Evolutionary conservation across 1,140 invertebrate genomes (phyloP), one percentile per base, ranked within the genome.

Genomic region (Anoplolepis gracilipes): DNA sequence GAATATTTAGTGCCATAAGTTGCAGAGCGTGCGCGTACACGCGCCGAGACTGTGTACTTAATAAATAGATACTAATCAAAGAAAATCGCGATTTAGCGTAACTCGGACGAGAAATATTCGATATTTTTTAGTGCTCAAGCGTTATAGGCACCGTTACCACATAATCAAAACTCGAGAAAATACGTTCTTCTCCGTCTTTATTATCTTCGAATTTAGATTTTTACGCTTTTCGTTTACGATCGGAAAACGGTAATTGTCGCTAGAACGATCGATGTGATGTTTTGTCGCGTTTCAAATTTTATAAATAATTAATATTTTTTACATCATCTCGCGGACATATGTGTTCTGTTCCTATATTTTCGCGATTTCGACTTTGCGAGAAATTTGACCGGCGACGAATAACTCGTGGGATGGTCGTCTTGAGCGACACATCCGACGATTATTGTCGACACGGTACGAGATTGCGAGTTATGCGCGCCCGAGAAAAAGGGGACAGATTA

Each of bases 1-100:
- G 94, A 95, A 95, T 95, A 95, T 92, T 94, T 93, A 93, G 94
- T 95, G 94, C 94, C 94, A 95, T 95, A 95, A 92, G 91, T 94
- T 92, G 86, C 90, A 92, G n/a, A n/a, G 90, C 87, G 92, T 84
- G 90, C 90, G 91, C 87, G 39, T 81, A 84, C 85, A 91, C 87
- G 85, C 91, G 93, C 92, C 90, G 92, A 92, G 93, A 94, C 93
- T 94, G 94, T 90, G 90, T 95, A 94, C 94, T 95, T 95, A n/a
- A n/a, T n/a, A 94, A 94, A 93, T 90, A 90, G 91, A 85, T 90
- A 87, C 53, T 85, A 87, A 87, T 84, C 39, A 82, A 85, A 65
- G 10, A 59, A 86, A n/a, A 57, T 79, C 75, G 78, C 25, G 46
- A 49, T 19, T 77, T 69, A 57, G 57, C 42, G 46, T n/a, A 67